These are phyloP conservation scores for Labia minor DNA, from an alignment of 2,888 invertebrate genomes.

Conservation along the genomic window DNA sequence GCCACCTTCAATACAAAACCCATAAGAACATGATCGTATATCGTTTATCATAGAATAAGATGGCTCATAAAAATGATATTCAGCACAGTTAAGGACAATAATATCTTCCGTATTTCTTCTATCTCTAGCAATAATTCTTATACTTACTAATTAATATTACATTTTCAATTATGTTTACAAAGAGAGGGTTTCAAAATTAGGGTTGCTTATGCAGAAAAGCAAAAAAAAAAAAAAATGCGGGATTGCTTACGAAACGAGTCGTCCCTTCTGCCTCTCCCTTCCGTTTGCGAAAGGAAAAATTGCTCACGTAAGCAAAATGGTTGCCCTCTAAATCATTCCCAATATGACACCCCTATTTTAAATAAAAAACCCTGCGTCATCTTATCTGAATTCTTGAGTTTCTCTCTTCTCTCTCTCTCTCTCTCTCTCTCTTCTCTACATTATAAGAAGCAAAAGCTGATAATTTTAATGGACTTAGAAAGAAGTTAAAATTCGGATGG, in stretches of 20 bases:
- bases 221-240: background rate
- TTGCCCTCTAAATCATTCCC: conserved; percentile 19
- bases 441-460: background rate
- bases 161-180: background rate
- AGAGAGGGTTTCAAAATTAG: background rate
- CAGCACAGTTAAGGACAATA: background rate
- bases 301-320: conserved; percentile 23
- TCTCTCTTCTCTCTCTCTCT: background rate
- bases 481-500: background rate
- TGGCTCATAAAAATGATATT: conserved; percentile 13
- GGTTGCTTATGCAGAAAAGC: background rate
- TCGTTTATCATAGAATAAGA: conserved; percentile 13
- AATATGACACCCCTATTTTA: conserved; percentile 9
- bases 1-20: background rate
- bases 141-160: background rate
- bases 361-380: conserved; percentile 13
- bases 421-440: no score
- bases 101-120: background rate
- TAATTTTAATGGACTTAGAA: conserved; percentile 1
- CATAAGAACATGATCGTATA: conserved; percentile 13
- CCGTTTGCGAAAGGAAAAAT: conserved; percentile 17
- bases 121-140: background rate
- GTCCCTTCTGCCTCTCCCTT: conserved; percentile 18
- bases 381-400: conserved; percentile 13
- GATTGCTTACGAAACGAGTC: background rate